Base-by-base conservation (phyloP, 2,113 vertebrate genomes). In the Pimephales promelas region DNA sequence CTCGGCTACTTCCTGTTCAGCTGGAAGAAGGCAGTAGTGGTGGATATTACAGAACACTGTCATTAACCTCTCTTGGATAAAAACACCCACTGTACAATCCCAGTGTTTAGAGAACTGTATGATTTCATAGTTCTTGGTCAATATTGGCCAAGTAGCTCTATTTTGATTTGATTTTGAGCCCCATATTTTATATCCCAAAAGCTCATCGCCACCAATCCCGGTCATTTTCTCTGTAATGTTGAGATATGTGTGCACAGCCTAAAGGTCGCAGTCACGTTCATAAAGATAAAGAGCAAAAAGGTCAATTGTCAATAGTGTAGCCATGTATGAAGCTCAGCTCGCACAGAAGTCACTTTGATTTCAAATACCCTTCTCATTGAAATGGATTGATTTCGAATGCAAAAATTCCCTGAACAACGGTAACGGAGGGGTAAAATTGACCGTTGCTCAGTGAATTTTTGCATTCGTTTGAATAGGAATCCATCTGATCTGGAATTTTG, bases 41-140 rank as follows among this genome's bases (percentile, higher is more conserved):
- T 99, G 72, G 98, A 99, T 89, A 99, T 99, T 90, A 99, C 98
- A 0, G 98, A 99, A 90, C 98, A 99, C 87, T 99, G 98, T 90
- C 98, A 99, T 86, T 99, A 94, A 89, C 34, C 24, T 62, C 24
- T 62, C 24, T 11, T 10, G 22, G 54, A 18, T 16, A 8, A 14
- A 28, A 28, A 78, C 43, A 70, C 68, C 31, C 36, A 31, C 70
- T 57, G 36, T 56, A 24, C 49, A 70, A 68, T 77, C 45, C n/a
- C 68, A 43, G 14, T 3, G 8, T 49, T 24, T 49, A 18, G 43
- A 28, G 24, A 43, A 26, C 24, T n/a, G n/a, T 71, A 45, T 71
- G 36, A 71, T 71, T 71, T 11, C 10, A 61, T 61, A 24, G n/a
- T 24, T 61, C 57, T 71, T 24, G 10, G 68, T 45, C 4, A 71